These are phyloP conservation scores for Salvelinus alpinus DNA, from an alignment of 2,113 vertebrate species.

Conservation along the genomic window DNA sequence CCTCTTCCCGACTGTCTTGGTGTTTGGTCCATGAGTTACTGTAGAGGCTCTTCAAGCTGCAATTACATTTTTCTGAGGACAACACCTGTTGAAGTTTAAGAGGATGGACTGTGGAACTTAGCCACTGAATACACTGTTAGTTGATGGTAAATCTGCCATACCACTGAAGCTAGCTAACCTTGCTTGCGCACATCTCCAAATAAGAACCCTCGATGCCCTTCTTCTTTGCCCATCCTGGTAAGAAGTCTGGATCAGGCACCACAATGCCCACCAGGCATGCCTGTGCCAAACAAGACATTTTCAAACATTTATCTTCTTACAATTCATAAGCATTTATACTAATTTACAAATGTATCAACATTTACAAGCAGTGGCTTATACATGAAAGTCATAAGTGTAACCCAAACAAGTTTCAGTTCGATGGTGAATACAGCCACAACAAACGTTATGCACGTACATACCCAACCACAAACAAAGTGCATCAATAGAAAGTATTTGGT, in stretches of 20 bases:
- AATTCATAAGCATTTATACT: too few relatives aligned
- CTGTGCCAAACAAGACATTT: conserved; percentile 57
- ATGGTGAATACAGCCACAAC: too few relatives aligned
- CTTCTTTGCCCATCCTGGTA: conserved; percentile 84
- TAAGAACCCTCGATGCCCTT: conserved; percentile 83
- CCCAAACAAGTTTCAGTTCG: too few relatives aligned
- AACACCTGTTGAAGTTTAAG: not conserved
- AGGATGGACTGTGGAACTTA: not conserved
- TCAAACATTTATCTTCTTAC: not conserved
- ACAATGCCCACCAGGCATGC: conserved; percentile 89
- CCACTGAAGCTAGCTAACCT: conserved; percentile 67
- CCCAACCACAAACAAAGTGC: too few relatives aligned
- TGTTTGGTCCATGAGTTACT: too few relatives aligned
- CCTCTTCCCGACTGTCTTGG: too few relatives aligned
- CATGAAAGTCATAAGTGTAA: too few relatives aligned
- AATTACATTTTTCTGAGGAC: too few relatives aligned
- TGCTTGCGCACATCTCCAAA: conserved; percentile 84
- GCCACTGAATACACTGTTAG: not conserved
- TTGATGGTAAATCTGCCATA: not conserved
- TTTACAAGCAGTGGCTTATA: too few relatives aligned
- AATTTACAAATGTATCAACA: too few relatives aligned
- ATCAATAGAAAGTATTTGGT: not conserved
- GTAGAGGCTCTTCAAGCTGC: too few relatives aligned
- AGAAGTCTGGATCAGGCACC: conserved; percentile 85
- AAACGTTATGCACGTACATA: too few relatives aligned